A percentile compares a stretch with the other conserved stretches of the same genome.
These are phyloP conservation scores for Dreissena polymorpha DNA, from an alignment of 1,140 invertebrate genomes.

Conservation along the genomic window DNA sequence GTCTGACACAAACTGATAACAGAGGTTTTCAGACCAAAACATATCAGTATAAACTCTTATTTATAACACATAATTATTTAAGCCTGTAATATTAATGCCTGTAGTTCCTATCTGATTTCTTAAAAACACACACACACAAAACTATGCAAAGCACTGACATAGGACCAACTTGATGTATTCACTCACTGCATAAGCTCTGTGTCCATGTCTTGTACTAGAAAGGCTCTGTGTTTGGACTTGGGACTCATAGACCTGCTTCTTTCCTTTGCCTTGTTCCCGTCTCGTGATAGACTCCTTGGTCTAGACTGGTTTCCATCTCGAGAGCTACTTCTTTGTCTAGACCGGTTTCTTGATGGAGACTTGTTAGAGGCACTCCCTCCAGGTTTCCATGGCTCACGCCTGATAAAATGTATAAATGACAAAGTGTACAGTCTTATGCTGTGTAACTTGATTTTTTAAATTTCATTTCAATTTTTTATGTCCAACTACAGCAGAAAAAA, in stretches of 20 bases:
- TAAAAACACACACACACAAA: too few relatives aligned
- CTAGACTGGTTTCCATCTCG: not conserved
- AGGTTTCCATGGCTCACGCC: slow-evolving; percentile 45
- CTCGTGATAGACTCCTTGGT: not conserved
- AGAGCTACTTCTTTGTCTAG: slow-evolving; percentile 17
- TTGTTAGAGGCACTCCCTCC: slow-evolving; percentile 22
- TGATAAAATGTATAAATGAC: not conserved
- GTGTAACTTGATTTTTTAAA: too few relatives aligned
- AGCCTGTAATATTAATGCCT: too few relatives aligned
- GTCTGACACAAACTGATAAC: too few relatives aligned
- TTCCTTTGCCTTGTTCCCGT: not conserved
- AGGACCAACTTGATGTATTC: not conserved
- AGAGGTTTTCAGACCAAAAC: too few relatives aligned
- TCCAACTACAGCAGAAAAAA: not conserved
- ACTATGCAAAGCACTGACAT: too few relatives aligned
- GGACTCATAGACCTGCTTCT: slow-evolving; percentile 52
- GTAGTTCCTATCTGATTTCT: too few relatives aligned
- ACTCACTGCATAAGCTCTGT: slow-evolving; percentile 46
- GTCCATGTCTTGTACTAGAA: slow-evolving; percentile 35
- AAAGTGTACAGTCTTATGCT: not conserved
- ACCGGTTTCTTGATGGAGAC: slow-evolving; percentile 19
- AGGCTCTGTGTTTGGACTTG: not conserved
- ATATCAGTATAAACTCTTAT: too few relatives aligned
- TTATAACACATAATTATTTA: too few relatives aligned
- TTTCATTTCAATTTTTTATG: too few relatives aligned